Evolutionary conservation across 2,797 vertebrate genomes (phyloP), one percentile per base, ranked within the genome.

Genomic region (Hoplostethus mediterraneus): DNA sequence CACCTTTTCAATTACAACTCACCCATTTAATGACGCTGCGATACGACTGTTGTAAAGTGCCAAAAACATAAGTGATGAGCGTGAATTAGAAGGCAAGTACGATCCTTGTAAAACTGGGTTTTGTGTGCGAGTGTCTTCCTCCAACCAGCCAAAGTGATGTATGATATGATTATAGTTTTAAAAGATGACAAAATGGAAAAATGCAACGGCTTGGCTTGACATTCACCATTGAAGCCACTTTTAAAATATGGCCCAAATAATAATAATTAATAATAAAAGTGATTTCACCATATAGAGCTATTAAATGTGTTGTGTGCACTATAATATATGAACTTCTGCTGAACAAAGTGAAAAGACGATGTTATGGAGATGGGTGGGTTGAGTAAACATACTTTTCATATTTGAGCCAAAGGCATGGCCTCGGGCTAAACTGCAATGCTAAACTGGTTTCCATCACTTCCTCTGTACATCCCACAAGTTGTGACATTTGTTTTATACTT

Each of bases 1-100:
- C 79, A 75, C 61, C 73, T 84, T 81, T 90, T 84, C 71, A 83
- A 84, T 90, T 87, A 85, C 67, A 60, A 47, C 58, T 67, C 33
- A 0, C 5, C 28, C 44, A 0, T 80, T 90, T 84, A 86, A 88
- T 31, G 31, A 80, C 9, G 4, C 71, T 12, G 67, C 52, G 54
- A 65, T 12, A 0, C 13, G 14, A 38, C 33, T 2, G 52, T 61
- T 28, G 60, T 83, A 70, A 82, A 85, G 51, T 13, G 52, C 49
- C 68, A 42, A 71, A 42, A 71, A 52, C 11, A 2, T 16, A 67
- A 79, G 69, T 62, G 69, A 78, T 75, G 69, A 71, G 54, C 25
- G 44, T 63, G 65, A 78, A 75, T 75, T 75, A 75, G n/a, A 73
- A 77, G 73, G 56, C 71, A 36, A 64, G 75, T 21, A 4, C 28